Conservation (phyloP, 2,797 vertebrate species). For the Acridotheres tristis region DNA sequence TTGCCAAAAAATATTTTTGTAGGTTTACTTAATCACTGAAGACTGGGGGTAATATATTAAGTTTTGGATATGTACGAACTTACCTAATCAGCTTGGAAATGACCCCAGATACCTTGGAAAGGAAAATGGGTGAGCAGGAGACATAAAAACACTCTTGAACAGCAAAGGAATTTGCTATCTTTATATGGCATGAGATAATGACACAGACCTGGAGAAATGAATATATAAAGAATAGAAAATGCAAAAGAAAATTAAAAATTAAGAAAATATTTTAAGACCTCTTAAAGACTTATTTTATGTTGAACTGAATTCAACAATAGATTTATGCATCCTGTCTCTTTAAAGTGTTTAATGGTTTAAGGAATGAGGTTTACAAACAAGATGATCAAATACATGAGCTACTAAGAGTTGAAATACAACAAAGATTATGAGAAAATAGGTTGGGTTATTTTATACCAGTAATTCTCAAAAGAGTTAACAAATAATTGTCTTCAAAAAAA, state of each 20-base stretch:
- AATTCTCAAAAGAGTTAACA: not conserved
- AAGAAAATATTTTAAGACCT: not conserved
- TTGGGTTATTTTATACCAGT: not conserved
- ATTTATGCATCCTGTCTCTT: not conserved
- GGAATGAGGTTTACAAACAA: not conserved
- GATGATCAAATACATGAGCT: not conserved
- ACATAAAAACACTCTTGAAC: fast-evolving
- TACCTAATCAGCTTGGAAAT: not conserved
- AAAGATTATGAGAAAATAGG: not conserved
- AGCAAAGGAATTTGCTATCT: not conserved
- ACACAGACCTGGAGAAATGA: not conserved
- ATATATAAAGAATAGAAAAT: not conserved
- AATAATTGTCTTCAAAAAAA: not conserved
- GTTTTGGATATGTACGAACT: not conserved
- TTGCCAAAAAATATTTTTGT: not conserved
- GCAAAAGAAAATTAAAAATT: not conserved
- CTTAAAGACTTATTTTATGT: not conserved
- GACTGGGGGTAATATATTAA: fast-evolving
- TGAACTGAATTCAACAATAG: not conserved
- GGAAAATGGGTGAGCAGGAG: not conserved
- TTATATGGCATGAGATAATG: not conserved
- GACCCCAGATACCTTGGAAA: not conserved
- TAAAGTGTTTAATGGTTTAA: not conserved
- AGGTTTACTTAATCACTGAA: not conserved
- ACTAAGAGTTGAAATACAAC: not conserved